A percentile compares a stretch with the other conserved stretches of the same genome.
Conservation (phyloP, 2,113 vertebrate species). For the Acanthochromis polyacanthus region DNA sequence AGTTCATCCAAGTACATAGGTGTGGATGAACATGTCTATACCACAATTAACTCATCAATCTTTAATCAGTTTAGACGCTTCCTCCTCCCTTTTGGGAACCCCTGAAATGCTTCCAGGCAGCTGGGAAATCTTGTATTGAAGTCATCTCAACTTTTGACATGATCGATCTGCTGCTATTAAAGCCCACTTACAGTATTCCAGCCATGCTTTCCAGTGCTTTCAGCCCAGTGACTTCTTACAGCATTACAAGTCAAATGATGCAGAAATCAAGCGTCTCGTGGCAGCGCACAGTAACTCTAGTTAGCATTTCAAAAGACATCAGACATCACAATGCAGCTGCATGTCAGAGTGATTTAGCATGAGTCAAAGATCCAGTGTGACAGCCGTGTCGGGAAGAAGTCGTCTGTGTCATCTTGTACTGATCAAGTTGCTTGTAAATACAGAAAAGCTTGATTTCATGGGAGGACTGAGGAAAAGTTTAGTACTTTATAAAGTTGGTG, state of each 20-base stretch:
- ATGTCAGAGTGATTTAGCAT: neutral
- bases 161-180: conserved; percentile 52
- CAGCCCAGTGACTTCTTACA: conserved; percentile 29
- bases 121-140: conserved; percentile 52
- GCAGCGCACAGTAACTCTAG: conserved; percentile 4
- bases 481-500: neutral
- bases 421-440: conserved; percentile 29
- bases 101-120: conserved; percentile 33
- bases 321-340: conserved; percentile 22
- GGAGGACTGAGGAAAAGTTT: conserved; percentile 9
- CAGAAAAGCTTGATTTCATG: conserved; percentile 22
- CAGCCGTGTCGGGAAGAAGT: conserved; percentile 13
- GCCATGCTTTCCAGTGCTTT: conserved; percentile 31
- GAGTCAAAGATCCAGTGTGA: conserved; percentile 25
- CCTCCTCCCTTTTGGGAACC: neutral
- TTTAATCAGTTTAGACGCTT: conserved; percentile 30
- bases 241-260: conserved; percentile 46
- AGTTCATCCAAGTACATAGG: neutral
- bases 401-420: conserved; percentile 20
- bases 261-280: conserved; percentile 17
- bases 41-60: neutral
- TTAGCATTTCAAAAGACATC: conserved; percentile 35
- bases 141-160: conserved; percentile 32
- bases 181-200: conserved; percentile 31
- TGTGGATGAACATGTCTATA: neutral